Base-by-base conservation (phyloP, 2,797 vertebrate genomes). In the Arctocebus calabarensis region DNA sequence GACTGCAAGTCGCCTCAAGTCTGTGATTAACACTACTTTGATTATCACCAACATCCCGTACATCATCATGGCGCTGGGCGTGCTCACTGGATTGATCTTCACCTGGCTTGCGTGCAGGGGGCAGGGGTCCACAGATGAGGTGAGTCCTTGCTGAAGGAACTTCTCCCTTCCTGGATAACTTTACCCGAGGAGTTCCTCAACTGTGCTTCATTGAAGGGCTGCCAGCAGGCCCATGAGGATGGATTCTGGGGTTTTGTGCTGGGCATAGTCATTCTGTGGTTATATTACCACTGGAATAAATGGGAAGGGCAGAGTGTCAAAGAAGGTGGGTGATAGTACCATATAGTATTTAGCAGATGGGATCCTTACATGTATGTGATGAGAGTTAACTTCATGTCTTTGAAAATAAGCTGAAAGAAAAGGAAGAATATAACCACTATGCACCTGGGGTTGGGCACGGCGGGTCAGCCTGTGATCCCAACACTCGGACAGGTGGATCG, bases 41-140 rank as follows among this genome's bases (percentile, higher is more conserved):
- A 97, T 99, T 8, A 94, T 99, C 90, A 98, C 98, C 90, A 99
- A 99, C 96, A 97, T 99, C 62, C 99, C 99, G 0, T 99, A 99
- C 14, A 98, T 99, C n/a, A 96, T 99, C 94, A 99, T 99, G 97
- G 99, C 98, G 0, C 78, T 99, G 0, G 99, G 99, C 29, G 98
- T 99, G 97, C 29, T 99, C 68, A 97, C 99, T 66, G 99, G 99
- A 43, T 92, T 98, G 64, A 3, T 99, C 93, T 99, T 99, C 96
- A 98, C 99, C 94, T 96, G 98, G 83, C 84, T 99, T 0, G 98
- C 98, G 2, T 99, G 99, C 98, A 98, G 98, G 70, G 98, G 98
- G 82, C 99, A 98, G 66, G 95, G 96, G 52, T 96, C 98, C 45
- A 98, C 12, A 13, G 98, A 98, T 6, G 98, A 99, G 99, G 99